Evolutionary conservation across 2,113 vertebrate species (phyloP), one percentile per base, ranked within the genome.

Genomic region (Oreochromis tanganicae): DNA sequence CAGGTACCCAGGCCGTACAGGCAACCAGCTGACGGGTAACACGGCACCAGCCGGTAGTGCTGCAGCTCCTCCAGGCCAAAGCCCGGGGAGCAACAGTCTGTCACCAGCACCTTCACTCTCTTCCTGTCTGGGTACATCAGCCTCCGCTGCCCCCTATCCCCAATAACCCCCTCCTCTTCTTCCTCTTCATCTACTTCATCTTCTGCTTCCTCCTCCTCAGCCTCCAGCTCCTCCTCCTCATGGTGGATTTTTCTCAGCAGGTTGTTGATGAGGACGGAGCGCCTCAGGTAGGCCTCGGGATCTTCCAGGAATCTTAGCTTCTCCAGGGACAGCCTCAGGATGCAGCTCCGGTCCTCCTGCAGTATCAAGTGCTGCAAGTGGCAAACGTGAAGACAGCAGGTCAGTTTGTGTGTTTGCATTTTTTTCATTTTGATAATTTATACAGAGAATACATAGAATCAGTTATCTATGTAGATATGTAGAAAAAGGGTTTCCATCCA

Each of bases 231-330:
- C 94, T 97, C 97, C 87, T 97, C 97, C 93, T 99, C 98, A 95
- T 97, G 96, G 95, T 99, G 98, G 88, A 99, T 99, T 95, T 98
- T 99, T 95, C 98, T 97, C 96, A 99, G 97, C 95, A 99, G 96
- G 96, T 99, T 99, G 97, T 99, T 99, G 96, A 99, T 99, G 96
- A 99, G 97, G 93, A 99, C 98, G 29, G 98, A 99, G 95, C 98
- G 97, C 89, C 98, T 96, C 92, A 99, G 96, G 94, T 99, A 99
- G 93, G 96, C 96, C 95, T 99, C 98, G 0, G 98, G 98, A 91
- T 99, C 98, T 55, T 99, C 98, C 91, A 99, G 97, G 96, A 99
- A 99, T 93, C 97, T 97, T 84, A 99, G 97, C 95, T 99, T 99
- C 96, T 99, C 98, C 95, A 99, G 97, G 78, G 98, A 99, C 81